Conservation (phyloP, 2,888 invertebrate species). For the Stictocephala bisonia region DNA sequence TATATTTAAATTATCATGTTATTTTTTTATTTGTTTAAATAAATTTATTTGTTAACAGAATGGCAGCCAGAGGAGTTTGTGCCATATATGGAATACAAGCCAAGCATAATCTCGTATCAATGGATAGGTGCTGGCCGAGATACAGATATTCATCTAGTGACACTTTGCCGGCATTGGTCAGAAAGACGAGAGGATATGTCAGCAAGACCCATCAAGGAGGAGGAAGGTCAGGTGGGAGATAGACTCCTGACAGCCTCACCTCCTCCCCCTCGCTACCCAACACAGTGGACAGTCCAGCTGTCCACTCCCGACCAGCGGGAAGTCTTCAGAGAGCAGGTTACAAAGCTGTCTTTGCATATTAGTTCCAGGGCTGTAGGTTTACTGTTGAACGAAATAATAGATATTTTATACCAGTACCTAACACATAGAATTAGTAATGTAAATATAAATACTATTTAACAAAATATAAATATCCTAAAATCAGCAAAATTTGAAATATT, state of each 20-base stretch:
- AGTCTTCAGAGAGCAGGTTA: slow-evolving; percentile 71
- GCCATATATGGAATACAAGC: slow-evolving; percentile 87
- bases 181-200: slow-evolving; percentile 69
- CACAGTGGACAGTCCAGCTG: slow-evolving; percentile 84
- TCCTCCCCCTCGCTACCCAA: slow-evolving; percentile 74
- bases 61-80: slow-evolving; percentile 86
- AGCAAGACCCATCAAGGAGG: slow-evolving; percentile 55
- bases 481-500: background rate
- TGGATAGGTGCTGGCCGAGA: slow-evolving; percentile 97
- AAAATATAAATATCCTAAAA: no score
- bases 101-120: slow-evolving; percentile 76
- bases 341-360: no score
- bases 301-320: slow-evolving; percentile 82
- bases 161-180: slow-evolving; percentile 85
- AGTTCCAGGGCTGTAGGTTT: no score
- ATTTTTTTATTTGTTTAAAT: no score
- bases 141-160: slow-evolving; percentile 80
- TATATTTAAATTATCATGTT: no score
- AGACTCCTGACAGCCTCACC: slow-evolving; percentile 57
- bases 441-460: no score
- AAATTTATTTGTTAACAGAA: no score
- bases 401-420: no score
- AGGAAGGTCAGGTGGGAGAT: slow-evolving; percentile 58
- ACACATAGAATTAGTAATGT: no score
- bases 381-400: no score